A percentile compares a stretch with the other conserved stretches of the same genome.
phyloP scores from a whole-genome alignment of 2,113 vertebrate species.

The Microtus oregoni region DNA sequence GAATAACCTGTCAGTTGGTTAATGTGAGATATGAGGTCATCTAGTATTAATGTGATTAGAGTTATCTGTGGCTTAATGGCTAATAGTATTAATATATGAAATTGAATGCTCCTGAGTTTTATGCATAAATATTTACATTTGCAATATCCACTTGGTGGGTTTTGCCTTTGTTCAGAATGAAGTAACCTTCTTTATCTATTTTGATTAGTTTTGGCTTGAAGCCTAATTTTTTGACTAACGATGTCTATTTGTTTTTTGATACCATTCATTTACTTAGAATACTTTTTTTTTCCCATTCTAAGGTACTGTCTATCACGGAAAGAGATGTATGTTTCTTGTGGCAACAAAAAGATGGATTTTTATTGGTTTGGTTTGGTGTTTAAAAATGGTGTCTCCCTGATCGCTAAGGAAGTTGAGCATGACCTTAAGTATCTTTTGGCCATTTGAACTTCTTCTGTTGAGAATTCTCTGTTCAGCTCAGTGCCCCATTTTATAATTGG shows the following conservation, averaged over 20 bases:
- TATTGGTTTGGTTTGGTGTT: background rate
- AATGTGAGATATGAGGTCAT: background rate
- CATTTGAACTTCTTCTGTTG: no score
- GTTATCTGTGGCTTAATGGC: background rate
- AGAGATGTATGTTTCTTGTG: background rate
- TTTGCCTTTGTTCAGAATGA: background rate
- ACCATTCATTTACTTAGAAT: background rate
- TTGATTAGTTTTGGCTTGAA: background rate
- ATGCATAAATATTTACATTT: background rate
- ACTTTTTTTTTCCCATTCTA: background rate
- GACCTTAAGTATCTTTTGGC: no score
- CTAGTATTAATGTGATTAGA: background rate
- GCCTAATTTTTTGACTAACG: background rate
- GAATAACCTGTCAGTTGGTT: background rate
- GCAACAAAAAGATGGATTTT: background rate
- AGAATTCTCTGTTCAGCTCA: no score
- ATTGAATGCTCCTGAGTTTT: background rate
- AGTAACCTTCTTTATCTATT: background rate
- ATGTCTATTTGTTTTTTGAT: background rate
- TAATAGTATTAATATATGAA: background rate
- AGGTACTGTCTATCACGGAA: background rate
- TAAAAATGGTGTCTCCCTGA: background rate
- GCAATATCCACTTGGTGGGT: background rate
- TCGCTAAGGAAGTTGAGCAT: no score
- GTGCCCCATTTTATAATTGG: no score